Evolutionary conservation across 2,888 invertebrate genomes (phyloP).

Genomic region (Pristionchus japonicus): DNA sequence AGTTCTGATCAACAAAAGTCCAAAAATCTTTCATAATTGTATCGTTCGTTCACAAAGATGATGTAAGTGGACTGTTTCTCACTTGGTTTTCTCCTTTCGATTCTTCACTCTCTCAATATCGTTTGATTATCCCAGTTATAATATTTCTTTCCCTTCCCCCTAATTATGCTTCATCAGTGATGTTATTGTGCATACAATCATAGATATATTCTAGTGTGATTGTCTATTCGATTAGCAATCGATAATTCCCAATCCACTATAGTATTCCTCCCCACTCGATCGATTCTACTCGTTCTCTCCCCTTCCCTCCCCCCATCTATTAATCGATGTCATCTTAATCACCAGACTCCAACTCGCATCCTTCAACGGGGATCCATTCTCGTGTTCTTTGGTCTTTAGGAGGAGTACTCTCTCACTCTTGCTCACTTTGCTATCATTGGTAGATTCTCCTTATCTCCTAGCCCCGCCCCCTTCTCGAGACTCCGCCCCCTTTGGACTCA

Average conservation of each 20-base stretch:
- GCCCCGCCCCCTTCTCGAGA: background rate
- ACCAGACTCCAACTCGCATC: background rate
- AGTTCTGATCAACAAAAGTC: constrained; percentile 6
- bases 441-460: background rate
- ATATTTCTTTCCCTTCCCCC: background rate
- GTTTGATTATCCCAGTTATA: constrained; percentile 2
- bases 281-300: constrained; percentile 20
- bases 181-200: constrained; percentile 1
- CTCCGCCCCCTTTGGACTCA: background rate
- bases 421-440: background rate
- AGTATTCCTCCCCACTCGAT: background rate
- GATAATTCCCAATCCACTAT: background rate
- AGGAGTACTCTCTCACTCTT: background rate
- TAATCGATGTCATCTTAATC: constrained; percentile 35
- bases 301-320: no score
- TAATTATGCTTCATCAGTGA: constrained; percentile 20
- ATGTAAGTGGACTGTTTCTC: background rate
- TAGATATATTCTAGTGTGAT: background rate
- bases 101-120: constrained; percentile 23
- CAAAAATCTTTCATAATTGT: constrained; percentile 1
- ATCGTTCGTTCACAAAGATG: background rate
- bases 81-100: background rate
- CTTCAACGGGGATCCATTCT: background rate
- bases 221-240: background rate
- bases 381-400: constrained; percentile 10